Base-by-base conservation (phyloP, 2,888 invertebrate genomes). In the Xestia ashworthii region DNA sequence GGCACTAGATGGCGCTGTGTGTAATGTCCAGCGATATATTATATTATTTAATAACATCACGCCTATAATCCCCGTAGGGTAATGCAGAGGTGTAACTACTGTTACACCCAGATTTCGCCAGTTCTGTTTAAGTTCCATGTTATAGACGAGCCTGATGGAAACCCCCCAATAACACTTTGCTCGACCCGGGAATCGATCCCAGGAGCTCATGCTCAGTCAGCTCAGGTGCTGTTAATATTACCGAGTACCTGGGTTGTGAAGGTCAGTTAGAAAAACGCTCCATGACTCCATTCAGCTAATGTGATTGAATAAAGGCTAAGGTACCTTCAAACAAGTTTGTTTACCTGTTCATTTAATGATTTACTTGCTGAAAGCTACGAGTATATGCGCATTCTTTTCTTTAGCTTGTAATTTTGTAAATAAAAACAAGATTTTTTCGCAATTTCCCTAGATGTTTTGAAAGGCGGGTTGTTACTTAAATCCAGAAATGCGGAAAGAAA, bases 391-490 rank as follows among this genome's bases (percentile, higher is more conserved):
- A 53, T 66, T 53, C 25, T 60, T 8, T 44, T 38, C 11, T 67
- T 32, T 14, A 46, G 12, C 25, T 46, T 53, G 12, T 69, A 65
- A 53, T 58, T 65, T 46, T 53, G 12, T 69, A 65, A 53, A 65
- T 65, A 69, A 76, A 38, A 69, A 2, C 38, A n/a, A 38, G 32
- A 16, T 22, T 22, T 55, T n/a, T n/a, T n/a, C 3, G 16, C 62
- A 25, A 53, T 76, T 60, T 69, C 32, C 58, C n/a, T 69, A 65
- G 64, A 76, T 25, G 9, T 81, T 71, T 68, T 64, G 5, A 82
- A 80, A 76, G 41, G 55, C 41, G 12, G 53, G 44, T 53, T 74
- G 50, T 66, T 81, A 80, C 50, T 53, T 22, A 74, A 81, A 60
- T 78, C 50, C 22, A 46, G 38, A 46, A 66, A 32, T 38, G 14